phyloP scores from a whole-genome alignment of 2,113 vertebrate species.

The Syngnathus typhle region DNA sequence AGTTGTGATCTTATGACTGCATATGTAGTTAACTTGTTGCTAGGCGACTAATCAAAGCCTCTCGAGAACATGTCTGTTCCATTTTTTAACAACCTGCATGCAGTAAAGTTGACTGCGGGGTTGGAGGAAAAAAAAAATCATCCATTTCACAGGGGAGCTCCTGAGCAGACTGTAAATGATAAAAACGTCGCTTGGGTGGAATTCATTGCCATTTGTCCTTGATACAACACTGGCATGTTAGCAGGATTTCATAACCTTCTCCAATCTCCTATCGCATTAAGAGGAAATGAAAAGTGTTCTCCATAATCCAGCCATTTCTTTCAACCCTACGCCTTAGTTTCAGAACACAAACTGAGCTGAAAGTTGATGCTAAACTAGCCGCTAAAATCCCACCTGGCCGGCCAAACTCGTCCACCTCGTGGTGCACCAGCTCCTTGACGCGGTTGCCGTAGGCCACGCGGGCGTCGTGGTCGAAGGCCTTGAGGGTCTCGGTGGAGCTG shows the following conservation, averaged over 20 bases:
- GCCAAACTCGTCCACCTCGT: conserved; percentile 89
- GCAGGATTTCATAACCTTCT: not conserved
- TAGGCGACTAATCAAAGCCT: not conserved
- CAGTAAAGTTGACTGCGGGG: not conserved
- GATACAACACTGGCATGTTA: not conserved
- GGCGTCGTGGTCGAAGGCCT: conserved; percentile 94
- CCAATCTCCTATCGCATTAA: not conserved
- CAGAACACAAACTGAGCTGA: not conserved
- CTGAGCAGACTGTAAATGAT: not conserved
- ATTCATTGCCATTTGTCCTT: not conserved
- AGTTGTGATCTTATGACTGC: not conserved
- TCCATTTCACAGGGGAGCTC: not conserved
- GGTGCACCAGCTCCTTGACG: conserved; percentile 90
- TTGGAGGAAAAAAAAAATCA: not conserved
- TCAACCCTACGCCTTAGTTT: not conserved
- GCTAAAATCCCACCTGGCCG: conserved; percentile 71
- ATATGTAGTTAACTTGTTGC: not conserved
- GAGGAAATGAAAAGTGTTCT: not conserved
- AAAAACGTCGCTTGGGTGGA: not conserved
- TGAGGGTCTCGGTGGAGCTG: conserved; percentile 97
- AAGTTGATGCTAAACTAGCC: not conserved
- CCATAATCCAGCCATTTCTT: not conserved
- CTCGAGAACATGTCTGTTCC: not conserved
- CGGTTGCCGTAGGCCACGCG: conserved; percentile 81
- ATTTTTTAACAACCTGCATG: not conserved